Base-by-base conservation (phyloP, 1,140 invertebrate genomes). In the Drosophila ohnishii region DNA sequence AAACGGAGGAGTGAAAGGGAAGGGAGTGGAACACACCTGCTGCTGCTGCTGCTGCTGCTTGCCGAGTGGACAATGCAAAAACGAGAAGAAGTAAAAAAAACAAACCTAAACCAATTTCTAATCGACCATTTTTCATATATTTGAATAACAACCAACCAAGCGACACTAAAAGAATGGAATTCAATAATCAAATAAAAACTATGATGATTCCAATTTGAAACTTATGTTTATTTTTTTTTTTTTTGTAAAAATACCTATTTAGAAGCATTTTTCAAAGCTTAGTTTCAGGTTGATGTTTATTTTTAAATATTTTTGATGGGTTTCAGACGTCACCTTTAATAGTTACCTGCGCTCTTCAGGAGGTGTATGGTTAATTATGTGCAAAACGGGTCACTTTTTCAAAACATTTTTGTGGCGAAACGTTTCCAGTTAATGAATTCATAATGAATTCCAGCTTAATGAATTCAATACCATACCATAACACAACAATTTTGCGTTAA, bases 111-210 rank as follows among this genome's bases (percentile, higher is more conserved):
- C 55, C 61, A 72, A 79, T 83, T 87, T 87, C 84, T 87, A 83
- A 87, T 88, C 84, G 84, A 87, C 73, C 75, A 87, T 87, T 87
- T 85, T 87, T 88, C 83, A 77, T 87, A 72, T 88, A 88, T 72
- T 88, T 88, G 76, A 87, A 88, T 88, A 85, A 85, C 71, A 86
- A 70, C 22, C 51, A 75, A 75, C 32, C 47, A 76, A 42, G 44
- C 70, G 61, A 83, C 83, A 79, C 75, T 87, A 73, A 87, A 88
- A 64, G 67, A 88, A 87, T 83, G 84, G 83, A 87, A 87, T 80
- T 87, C 37, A 86, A 76, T 87, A 87, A 88, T 87, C 83, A 88
- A 87, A 87, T 87, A 87, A 87, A 63, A 79, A 72, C 61, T 72
- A 78, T 75, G 69, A 84, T 85, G 67, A 83, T 83, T 86, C 84